A percentile compares a stretch with the other conserved stretches of the same genome.
Conservation (phyloP, 2,797 vertebrate genomes). For the Phrynocephalus guinanensis region DNA sequence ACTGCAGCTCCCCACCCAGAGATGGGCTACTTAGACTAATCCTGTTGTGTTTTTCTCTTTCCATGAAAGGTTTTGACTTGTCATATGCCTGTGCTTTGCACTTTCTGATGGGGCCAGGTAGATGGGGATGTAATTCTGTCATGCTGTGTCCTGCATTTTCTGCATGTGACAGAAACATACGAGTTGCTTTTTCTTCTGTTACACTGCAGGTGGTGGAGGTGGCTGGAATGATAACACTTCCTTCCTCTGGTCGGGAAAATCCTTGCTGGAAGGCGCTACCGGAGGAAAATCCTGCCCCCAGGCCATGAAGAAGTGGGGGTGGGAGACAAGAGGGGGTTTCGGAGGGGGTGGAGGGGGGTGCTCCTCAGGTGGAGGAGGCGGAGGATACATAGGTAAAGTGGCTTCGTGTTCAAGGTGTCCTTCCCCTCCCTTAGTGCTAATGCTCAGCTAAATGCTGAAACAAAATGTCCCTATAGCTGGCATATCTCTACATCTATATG, state of each 20-base stretch:
- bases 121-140: conserved; percentile 13
- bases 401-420: conserved; percentile 83
- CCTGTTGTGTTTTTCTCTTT: neutral
- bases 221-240: conserved; percentile 93
- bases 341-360: conserved; percentile 96
- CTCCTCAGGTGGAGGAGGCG: conserved; percentile 94
- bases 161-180: conserved; percentile 27
- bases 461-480: conserved; percentile 62
- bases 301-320: conserved; percentile 90
- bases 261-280: conserved; percentile 90
- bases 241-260: conserved; percentile 90
- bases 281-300: conserved; percentile 94
- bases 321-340: conserved; percentile 95
- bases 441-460: conserved; percentile 63
- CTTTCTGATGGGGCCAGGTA: neutral
- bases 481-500: conserved; percentile 15
- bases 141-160: conserved; percentile 17
- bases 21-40: neutral
- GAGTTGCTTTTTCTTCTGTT: conserved; percentile 63
- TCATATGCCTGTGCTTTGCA: neutral
- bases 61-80: neutral
- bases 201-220: conserved; percentile 92
- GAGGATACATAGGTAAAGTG: conserved; percentile 96
- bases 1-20: neutral
- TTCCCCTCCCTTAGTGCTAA: conserved; percentile 75